Evolutionary conservation across 2,797 vertebrate genomes (phyloP).

Genomic region (Catharus ustulatus): DNA sequence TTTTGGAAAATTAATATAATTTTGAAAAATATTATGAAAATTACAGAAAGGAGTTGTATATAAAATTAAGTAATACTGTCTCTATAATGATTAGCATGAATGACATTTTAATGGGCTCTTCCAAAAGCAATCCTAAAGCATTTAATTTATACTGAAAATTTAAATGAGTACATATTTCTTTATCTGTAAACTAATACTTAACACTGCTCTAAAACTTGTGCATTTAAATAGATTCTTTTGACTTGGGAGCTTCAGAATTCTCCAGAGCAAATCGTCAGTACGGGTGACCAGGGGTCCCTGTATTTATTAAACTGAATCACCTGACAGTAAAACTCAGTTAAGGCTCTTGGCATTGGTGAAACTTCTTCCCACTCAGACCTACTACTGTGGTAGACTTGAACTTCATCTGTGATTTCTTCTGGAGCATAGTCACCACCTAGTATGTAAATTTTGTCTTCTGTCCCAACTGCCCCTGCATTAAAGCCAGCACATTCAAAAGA

Average conservation of each 20-base stretch:
- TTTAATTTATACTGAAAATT: not conserved
- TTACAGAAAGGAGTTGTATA: constrained; percentile 12
- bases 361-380: constrained; percentile 96
- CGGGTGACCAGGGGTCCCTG: constrained; percentile 88
- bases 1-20: not conserved
- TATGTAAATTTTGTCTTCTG: constrained; percentile 93
- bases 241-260: constrained; percentile 43
- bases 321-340: constrained; percentile 98
- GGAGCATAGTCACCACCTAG: constrained; percentile 96
- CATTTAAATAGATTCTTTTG: constrained; percentile 17
- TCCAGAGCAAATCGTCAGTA: constrained; percentile 58
- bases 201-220: constrained; percentile 33
- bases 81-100: not conserved
- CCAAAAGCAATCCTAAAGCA: constrained; percentile 16
- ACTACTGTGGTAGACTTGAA: constrained; percentile 91
- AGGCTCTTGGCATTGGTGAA: constrained; percentile 90
- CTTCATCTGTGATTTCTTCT: constrained; percentile 96
- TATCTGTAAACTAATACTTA: constrained; percentile 16
- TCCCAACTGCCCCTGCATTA: constrained; percentile 93
- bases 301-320: constrained; percentile 92
- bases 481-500: constrained; percentile 98
- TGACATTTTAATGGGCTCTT: not conserved
- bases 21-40: constrained; percentile 13
- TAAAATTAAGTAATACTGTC: constrained; percentile 4
- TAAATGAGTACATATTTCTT: not conserved